Evolutionary conservation across 2,797 vertebrate genomes (phyloP).

Genomic region (Sebastes umbrosus): DNA sequence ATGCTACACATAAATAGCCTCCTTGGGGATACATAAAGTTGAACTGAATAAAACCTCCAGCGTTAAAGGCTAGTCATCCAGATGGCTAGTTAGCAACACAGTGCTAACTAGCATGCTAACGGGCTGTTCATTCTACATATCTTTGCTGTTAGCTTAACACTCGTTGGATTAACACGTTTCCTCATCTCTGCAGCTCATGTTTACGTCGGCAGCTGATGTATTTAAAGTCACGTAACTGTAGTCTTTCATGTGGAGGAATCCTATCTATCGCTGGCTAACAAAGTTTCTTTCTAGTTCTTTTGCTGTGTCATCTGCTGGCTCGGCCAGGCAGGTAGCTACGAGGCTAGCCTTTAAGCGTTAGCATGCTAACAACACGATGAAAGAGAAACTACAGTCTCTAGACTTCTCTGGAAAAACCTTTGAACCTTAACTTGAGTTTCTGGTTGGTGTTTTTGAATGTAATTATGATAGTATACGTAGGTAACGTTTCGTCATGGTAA

Average conservation of each 20-base stretch:
- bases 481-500: neutral
- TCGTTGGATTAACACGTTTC: neutral
- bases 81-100: neutral
- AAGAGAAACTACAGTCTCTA: slow-evolving; percentile 39
- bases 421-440: fast-evolving
- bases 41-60: neutral
- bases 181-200: fast-evolving
- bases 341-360: slow-evolving; percentile 43
- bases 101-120: slow-evolving; percentile 42
- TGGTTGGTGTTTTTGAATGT: neutral
- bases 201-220: neutral
- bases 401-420: slow-evolving; percentile 11
- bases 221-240: neutral
- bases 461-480: neutral
- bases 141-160: slow-evolving; percentile 6
- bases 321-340: slow-evolving; percentile 55
- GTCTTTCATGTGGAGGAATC: neutral
- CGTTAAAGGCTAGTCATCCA: neutral
- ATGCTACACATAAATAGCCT: too few species aligned
- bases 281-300: slow-evolving; percentile 73
- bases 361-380: slow-evolving; percentile 61
- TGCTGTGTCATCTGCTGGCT: slow-evolving; percentile 84
- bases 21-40: too few species aligned
- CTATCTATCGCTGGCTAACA: slow-evolving; percentile 9
- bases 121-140: slow-evolving; percentile 32